Conservation (phyloP, 2,113 vertebrate species). For the Hippolais icterina region DNA sequence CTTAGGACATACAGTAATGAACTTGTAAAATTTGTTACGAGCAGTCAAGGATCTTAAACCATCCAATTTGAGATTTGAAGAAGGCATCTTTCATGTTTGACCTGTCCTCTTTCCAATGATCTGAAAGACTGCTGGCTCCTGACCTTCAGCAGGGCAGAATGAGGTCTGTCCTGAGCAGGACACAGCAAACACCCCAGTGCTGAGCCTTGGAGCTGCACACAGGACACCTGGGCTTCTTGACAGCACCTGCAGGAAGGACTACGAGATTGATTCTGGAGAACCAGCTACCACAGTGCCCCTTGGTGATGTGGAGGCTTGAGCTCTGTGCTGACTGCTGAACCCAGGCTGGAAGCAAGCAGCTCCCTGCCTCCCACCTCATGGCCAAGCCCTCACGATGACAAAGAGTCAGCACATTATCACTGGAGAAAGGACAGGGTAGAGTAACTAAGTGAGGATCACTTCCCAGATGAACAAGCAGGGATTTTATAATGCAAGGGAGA, state of each 20-base stretch:
- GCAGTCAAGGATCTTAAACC: neutral
- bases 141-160: neutral
- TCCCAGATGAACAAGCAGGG: neutral
- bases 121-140: neutral
- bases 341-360: neutral
- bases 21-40: neutral
- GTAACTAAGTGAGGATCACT: neutral
- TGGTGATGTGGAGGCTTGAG: neutral
- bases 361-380: accelerated
- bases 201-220: neutral
- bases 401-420: no score
- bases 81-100: neutral
- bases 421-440: neutral
- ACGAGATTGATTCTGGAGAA: neutral
- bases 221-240: neutral
- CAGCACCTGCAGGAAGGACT: neutral
- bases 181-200: neutral
- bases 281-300: neutral
- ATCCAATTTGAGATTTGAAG: neutral
- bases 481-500: neutral
- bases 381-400: neutral
- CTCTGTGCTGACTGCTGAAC: accelerated
- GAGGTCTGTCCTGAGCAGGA: neutral
- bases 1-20: no score
- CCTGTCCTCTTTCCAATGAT: neutral